phyloP scores from a whole-genome alignment of 2,888 invertebrate species.

The Macaria liturata region DNA sequence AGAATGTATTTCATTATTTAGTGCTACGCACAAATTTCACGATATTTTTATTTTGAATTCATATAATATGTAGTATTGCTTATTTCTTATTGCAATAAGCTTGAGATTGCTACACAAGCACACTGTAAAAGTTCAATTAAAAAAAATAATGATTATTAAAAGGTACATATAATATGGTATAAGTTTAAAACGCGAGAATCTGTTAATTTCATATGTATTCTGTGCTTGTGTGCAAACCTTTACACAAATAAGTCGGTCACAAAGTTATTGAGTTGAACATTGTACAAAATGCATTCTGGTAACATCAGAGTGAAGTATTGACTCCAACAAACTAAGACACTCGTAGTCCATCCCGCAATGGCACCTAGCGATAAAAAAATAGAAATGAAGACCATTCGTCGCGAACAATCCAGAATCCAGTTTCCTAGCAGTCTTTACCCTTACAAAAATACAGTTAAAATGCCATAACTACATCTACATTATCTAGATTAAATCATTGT shows the following conservation, averaged over 20 bases:
- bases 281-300: constrained; percentile 25
- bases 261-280: constrained; percentile 11
- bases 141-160: constrained; percentile 2
- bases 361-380: constrained; percentile 20
- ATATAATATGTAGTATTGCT: constrained; percentile 14
- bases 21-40: constrained; percentile 60
- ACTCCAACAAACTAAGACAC: not conserved
- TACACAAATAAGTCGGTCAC: constrained; percentile 6
- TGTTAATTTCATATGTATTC: not conserved
- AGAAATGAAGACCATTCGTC: constrained; percentile 20
- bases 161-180: not conserved
- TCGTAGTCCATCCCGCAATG: constrained; percentile 8
- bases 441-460: constrained; percentile 35
- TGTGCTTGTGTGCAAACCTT: constrained; percentile 9
- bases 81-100: constrained; percentile 19
- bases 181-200: too few relatives aligned
- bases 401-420: constrained; percentile 22
- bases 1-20: constrained; percentile 52
- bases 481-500: constrained; percentile 18
- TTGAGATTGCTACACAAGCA: constrained; percentile 15
- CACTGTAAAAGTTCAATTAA: not conserved
- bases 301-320: constrained; percentile 17
- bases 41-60: constrained; percentile 26
- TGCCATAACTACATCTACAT: constrained; percentile 31
- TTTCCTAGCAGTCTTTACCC: constrained; percentile 43